A percentile compares a stretch with the other conserved stretches of the same genome.
phyloP scores from a whole-genome alignment of 2,113 vertebrate genomes.

The Passer domesticus region DNA sequence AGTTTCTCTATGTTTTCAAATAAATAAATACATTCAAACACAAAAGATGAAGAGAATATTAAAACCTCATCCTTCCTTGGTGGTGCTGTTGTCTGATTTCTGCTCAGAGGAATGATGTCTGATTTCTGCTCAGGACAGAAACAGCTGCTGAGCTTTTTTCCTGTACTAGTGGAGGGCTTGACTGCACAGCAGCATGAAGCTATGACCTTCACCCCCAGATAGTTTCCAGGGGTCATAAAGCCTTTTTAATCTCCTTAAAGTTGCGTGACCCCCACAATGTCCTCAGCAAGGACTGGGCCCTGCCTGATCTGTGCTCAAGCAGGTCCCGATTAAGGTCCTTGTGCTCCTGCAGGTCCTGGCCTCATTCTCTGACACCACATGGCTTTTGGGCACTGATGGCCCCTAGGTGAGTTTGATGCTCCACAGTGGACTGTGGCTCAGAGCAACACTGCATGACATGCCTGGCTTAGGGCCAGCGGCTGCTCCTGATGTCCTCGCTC shows the following conservation, averaged over 20 bases:
- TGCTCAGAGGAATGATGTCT: not conserved
- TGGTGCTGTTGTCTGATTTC: not conserved
- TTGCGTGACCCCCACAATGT: not conserved
- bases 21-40: not conserved
- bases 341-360: not conserved
- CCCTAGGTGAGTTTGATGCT: fast-evolving
- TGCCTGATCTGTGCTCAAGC: not conserved
- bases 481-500: not conserved
- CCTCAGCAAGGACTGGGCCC: fast-evolving
- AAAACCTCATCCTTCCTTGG: not conserved
- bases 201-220: not conserved
- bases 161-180: not conserved
- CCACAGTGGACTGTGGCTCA: not conserved
- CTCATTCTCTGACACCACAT: fast-evolving
- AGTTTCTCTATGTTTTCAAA: not conserved
- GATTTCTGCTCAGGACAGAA: not conserved
- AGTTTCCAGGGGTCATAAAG: not conserved
- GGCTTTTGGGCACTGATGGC: not conserved
- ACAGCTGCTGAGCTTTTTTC: not conserved
- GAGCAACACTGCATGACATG: fast-evolving
- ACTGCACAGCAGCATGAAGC: not conserved
- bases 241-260: not conserved
- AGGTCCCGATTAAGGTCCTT: not conserved
- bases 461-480: fast-evolving
- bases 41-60: not conserved